Evolutionary conservation across 2,113 vertebrate species (phyloP), one percentile per base, ranked within the genome.

Genomic region (Mus musculus): DNA sequence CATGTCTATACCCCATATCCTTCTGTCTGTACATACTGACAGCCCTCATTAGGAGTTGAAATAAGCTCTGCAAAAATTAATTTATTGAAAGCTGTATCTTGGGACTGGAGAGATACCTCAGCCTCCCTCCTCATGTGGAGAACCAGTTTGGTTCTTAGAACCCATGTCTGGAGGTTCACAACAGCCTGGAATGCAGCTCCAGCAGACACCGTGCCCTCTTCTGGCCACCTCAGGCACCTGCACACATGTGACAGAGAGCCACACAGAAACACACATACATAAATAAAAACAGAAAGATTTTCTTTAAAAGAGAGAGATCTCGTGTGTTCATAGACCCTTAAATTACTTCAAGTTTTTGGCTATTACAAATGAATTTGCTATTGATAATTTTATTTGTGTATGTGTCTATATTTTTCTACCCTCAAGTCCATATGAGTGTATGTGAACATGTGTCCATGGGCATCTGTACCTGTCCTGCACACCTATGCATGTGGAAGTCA

Each of bases 291-390:
- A 65, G n/a, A 84, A 30, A 20, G 3, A 24, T 63, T 82, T 61
- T 4, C 3, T 63, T 84, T 61, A 0, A 5, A 9, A 84, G 13
- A 78, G 24, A 12, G 39, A 26, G 59, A 63, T 39, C 26, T 71
- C n/a, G 36, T 59, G 24, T 61, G 26, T 36, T 52, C 30, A 17
- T 46, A 24, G 42, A 13, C 39, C 89, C 80, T 72, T 75, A 52
- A 54, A 52, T 90, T 76, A 13, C 26, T 73, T 95, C 56, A 39
- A 92, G 42, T 52, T 88, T 65, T 5, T 33, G 54, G 4, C 30
- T 88, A 42, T 87, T 76, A 81, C 26, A 86, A 69, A 61, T 82
- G 82, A 67, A 26, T 72, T 72, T 97, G 33, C 36, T 77, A 30
- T 42, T 84, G 11, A 30, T 63, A 42, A 6, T n/a, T 82, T 82